Evolutionary conservation across 1,140 invertebrate genomes (phyloP).

Genomic region (Drosophila neocordata): DNA sequence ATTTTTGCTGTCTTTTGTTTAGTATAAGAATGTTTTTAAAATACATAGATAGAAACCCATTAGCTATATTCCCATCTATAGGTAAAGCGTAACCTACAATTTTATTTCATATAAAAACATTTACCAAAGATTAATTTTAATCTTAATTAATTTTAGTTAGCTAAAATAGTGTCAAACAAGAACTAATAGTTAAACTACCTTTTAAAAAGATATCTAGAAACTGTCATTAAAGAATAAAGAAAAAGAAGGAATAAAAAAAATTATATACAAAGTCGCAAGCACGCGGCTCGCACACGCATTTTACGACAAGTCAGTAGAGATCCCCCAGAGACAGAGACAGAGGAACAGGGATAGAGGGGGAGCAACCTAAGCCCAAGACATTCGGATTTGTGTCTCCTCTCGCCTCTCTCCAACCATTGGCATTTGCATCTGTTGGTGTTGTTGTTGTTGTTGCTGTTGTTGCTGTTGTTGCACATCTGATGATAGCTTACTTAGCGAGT

Average conservation of each 20-base stretch:
- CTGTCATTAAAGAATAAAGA: slow-evolving; percentile 71
- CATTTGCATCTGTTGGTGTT: background rate
- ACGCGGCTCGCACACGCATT: slow-evolving; percentile 80
- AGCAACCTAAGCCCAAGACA: slow-evolving; percentile 10
- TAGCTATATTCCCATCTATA: too few species aligned
- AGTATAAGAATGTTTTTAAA: too few species aligned
- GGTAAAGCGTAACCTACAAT: too few species aligned
- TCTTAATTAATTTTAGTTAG: too few species aligned
- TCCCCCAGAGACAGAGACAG: slow-evolving; percentile 32
- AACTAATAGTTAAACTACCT: slow-evolving; percentile 13
- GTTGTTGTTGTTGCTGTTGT: background rate
- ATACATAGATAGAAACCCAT: too few species aligned
- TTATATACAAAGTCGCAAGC: slow-evolving; percentile 32
- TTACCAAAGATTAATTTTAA: too few species aligned
- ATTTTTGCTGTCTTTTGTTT: too few species aligned
- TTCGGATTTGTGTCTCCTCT: background rate
- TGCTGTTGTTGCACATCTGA: slow-evolving; percentile 45
- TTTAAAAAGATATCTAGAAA: slow-evolving; percentile 13
- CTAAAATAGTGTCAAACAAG: background rate
- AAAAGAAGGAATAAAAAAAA: background rate
- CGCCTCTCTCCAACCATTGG: background rate
- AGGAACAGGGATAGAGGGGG: background rate
- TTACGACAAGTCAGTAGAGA: slow-evolving; percentile 63
- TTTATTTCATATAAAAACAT: too few species aligned
- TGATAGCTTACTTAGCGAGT: slow-evolving; percentile 82